phyloP scores from a whole-genome alignment of 1,140 invertebrate genomes.

The Phortica variegata region DNA sequence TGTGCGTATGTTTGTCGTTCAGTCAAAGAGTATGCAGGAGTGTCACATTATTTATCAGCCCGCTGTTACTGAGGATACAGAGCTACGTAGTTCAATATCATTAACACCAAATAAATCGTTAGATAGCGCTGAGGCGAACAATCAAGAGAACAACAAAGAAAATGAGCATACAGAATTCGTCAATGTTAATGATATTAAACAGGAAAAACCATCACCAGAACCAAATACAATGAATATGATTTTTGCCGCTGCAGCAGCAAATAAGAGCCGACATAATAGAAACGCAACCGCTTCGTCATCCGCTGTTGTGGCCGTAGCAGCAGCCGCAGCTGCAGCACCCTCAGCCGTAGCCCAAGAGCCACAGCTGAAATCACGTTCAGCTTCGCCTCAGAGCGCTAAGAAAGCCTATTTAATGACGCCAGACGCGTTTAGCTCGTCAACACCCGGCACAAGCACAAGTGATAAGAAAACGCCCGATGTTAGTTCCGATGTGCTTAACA shows the following conservation, averaged over 20 bases:
- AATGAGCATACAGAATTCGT: background rate
- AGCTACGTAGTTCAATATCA: constrained; percentile 24
- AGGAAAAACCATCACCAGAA: constrained; percentile 27
- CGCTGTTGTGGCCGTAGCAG: constrained; percentile 39
- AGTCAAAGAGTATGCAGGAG: constrained; percentile 85
- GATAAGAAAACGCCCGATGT: constrained; percentile 21
- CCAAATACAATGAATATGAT: constrained; percentile 27
- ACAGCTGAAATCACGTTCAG: constrained; percentile 27
- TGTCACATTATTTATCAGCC: constrained; percentile 78
- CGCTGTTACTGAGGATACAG: constrained; percentile 39
- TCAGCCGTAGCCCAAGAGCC: constrained; percentile 26
- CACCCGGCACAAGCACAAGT: constrained; percentile 26
- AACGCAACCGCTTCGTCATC: constrained; percentile 22
- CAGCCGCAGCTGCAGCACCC: constrained; percentile 34
- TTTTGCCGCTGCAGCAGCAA: constrained; percentile 31
- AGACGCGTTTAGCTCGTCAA: constrained; percentile 77
- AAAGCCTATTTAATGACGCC: constrained; percentile 78
- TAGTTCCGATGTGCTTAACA: constrained; percentile 48
- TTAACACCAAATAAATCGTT: constrained; percentile 21
- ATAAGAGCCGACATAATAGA: constrained; percentile 11
- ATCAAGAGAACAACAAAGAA: constrained; percentile 10
- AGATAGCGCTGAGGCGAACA: constrained; percentile 27
- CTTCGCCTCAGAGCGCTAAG: constrained; percentile 34
- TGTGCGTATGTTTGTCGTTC: constrained; percentile 79
- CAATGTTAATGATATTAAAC: constrained; percentile 21